A percentile compares a stretch with the other conserved stretches of the same genome.
Evolutionary conservation across 2,888 invertebrate genomes (phyloP).

Genomic region (Panopea generosa): DNA sequence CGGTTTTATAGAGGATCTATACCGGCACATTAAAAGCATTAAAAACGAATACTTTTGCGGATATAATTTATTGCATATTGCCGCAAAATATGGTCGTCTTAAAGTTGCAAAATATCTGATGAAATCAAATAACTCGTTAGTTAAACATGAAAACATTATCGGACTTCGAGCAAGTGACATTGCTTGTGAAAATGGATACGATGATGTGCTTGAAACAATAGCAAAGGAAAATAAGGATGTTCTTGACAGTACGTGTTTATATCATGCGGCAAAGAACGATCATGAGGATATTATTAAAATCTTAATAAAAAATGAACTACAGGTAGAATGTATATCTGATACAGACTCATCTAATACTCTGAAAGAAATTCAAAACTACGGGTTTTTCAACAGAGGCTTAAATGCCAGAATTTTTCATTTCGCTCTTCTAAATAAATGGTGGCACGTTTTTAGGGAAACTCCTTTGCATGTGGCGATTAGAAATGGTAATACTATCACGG

Average conservation of each 20-base stretch:
- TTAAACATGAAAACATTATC: background rate
- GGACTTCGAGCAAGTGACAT: constrained; percentile 21
- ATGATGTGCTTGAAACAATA: background rate
- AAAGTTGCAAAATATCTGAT: background rate
- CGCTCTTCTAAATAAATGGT: constrained; percentile 7
- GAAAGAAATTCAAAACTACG: background rate
- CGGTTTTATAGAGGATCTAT: background rate
- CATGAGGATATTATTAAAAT: constrained; percentile 12
- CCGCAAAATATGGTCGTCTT: background rate
- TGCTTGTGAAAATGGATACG: constrained; percentile 38
- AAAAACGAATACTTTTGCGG: background rate
- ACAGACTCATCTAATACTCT: background rate
- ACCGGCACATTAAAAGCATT: background rate
- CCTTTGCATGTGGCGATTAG: constrained; percentile 5
- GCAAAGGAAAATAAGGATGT: background rate
- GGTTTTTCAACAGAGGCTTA: background rate
- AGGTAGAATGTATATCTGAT: background rate
- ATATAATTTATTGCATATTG: background rate
- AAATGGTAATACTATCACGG: background rate
- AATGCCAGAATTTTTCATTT: too few relatives aligned
- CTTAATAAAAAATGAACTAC: background rate
- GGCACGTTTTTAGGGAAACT: background rate
- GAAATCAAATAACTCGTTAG: background rate
- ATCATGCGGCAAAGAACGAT: constrained; percentile 21
- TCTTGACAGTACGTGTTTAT: constrained; percentile 4